Evolutionary conservation across 2,113 vertebrate species (phyloP), one percentile per base, ranked within the genome.

Genomic region (Hystrix cristata): DNA sequence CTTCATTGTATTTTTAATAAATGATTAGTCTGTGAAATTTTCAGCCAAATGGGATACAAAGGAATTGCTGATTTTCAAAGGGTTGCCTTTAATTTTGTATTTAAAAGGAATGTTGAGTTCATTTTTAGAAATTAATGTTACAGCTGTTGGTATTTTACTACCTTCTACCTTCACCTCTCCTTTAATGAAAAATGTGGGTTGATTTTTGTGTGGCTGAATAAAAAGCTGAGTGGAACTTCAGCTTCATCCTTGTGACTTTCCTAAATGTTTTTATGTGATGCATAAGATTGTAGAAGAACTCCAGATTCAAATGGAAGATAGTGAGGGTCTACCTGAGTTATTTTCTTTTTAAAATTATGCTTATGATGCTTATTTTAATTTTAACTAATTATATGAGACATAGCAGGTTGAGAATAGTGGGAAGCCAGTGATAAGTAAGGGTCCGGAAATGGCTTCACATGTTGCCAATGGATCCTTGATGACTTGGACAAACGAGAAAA

Each of bases 71-170:
- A 15, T 74, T 97, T 97, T 84, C 34, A 92, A 83, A 94, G 69
- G 7, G 12, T 67, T 29, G 67, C 55, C 38, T 96, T 93, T 51
- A 95, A 94, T 93, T 95, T 90, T 95, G 67, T 43, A 59, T 90
- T 94, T 15, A 15, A 86, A 97, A 69, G 83, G 71, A 23, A 38
- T 74, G 6, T 62, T 94, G 43, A 9, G 31, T 93, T 96, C 93
- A 81, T 81, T 96, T 95, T 98, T 90, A 97, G 92, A 96, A 38
- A 72, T 89, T 90, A 92, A 90, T 84, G 84, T 74, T 93, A 16
- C 53, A 84, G 84, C 60, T 95, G 13, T 94, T 95, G 80, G 18
- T 79, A 86, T 86, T 86, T 92, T 91, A 53, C 83, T 21, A 67
- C 65, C 71, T 80, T 34, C 83, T 92, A 0, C 19, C 29, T 12